phyloP scores from a whole-genome alignment of 23 tunicate genomes.

The Oikopleura vanhoeffeni region DNA sequence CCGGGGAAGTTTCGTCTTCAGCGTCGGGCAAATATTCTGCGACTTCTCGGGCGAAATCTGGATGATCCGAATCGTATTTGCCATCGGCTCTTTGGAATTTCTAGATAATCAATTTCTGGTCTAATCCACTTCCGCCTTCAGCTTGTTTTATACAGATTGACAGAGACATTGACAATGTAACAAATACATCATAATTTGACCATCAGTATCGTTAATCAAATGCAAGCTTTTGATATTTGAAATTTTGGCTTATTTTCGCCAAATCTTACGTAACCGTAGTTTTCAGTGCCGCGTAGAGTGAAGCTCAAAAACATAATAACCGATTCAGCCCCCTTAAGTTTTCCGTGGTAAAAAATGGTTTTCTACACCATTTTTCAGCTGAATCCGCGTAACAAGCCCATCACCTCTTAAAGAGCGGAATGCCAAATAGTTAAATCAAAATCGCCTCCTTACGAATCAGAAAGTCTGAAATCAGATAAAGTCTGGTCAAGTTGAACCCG shows the following conservation, averaged over 20 bases:
- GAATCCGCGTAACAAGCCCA: neutral
- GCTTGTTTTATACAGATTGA: conserved; percentile 3
- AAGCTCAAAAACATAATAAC: neutral
- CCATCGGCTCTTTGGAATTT: conserved; percentile 12
- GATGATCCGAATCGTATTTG: neutral
- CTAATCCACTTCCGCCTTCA: neutral
- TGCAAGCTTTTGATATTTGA: neutral
- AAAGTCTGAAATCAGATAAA: neutral
- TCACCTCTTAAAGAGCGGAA: neutral
- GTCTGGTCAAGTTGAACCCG: neutral
- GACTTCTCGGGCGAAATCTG: neutral
- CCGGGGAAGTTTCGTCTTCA: neutral
- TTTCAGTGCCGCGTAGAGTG: neutral
- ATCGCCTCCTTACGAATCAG: neutral
- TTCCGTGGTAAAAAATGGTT: neutral
- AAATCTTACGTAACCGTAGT: neutral
- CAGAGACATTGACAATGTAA: neutral
- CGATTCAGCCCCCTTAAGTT: conserved; percentile 10
- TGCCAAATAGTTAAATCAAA: neutral
- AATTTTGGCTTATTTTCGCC: neutral
- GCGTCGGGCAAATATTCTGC: neutral
- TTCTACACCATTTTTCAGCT: conserved; percentile 10
- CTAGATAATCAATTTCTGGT: neutral
- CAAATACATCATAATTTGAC: neutral
- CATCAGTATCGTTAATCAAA: neutral